These are phyloP conservation scores for Globia sparganii DNA, from an alignment of 2,888 invertebrate genomes.

Conservation along the genomic window DNA sequence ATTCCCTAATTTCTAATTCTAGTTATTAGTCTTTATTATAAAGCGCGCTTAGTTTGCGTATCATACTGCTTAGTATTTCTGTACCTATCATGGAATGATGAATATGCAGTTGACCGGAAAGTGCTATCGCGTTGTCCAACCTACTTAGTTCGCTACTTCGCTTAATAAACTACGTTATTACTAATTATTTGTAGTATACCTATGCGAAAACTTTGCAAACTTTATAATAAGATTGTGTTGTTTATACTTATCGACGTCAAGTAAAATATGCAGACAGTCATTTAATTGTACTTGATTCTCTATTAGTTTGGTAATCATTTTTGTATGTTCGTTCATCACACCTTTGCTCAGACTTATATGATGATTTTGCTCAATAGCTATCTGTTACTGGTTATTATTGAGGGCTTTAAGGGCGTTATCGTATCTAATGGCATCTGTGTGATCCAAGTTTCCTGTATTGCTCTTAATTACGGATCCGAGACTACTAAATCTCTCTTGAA, in stretches of 20 bases:
- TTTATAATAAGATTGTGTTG: background rate
- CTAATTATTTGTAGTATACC: conserved; percentile 1
- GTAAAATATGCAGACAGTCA: conserved; percentile 1
- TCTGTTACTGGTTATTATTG: background rate
- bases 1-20: background rate
- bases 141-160: conserved; percentile 10
- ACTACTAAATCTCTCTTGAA: conserved; percentile 2
- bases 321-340: background rate
- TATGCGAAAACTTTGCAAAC: conserved; percentile 11
- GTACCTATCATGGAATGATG: conserved; percentile 6
- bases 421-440: background rate
- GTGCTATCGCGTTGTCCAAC: conserved; percentile 5
- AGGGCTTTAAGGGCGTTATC: conserved; percentile 7
- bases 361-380: background rate
- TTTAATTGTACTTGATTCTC: background rate
- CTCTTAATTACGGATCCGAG: background rate
- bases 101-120: conserved; percentile 8
- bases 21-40: background rate
- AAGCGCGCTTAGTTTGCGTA: background rate
- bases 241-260: background rate
- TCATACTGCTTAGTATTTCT: background rate
- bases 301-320: background rate
- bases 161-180: conserved; percentile 4
- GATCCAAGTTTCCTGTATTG: background rate
- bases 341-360: background rate